Evolutionary conservation across 2,797 vertebrate genomes (phyloP), one percentile per base, ranked within the genome.

Genomic region (Mastacembelus armatus): DNA sequence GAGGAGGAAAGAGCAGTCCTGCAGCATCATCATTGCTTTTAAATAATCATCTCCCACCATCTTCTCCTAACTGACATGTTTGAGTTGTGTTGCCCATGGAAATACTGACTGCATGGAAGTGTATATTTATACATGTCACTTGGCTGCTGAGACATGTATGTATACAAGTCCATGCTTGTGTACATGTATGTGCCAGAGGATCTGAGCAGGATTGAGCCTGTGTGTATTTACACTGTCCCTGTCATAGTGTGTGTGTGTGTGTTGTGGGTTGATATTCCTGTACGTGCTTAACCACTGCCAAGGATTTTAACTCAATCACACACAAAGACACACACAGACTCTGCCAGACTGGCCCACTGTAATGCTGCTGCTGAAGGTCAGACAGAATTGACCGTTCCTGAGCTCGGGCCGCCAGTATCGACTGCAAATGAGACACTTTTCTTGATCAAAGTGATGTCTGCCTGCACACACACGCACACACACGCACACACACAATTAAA

Each of bases 321-420:
- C 10, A 26, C 32, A 18, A 29, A 65, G 24, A 29, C 42, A 50
- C 33, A 26, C 62, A 62, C 11, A 50, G 67, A 62, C 58, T 59
- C 47, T 71, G 77, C 72, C 71, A 86, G 86, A 91, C 88, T 85
- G 85, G 77, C 64, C 73, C 80, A 83, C 85, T 86, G 85, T 89
- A 76, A 79, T 32, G 58, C 83, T 45, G 60, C 73, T 0, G 47
- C 80, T 91, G 93, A 93, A 94, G 92, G 93, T 93, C 93, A 93
- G 82, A 86, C 79, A 39, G 88, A 88, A 93, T 92, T 92, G 92
- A 93, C 89, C 83, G 68, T 38, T 78, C 58, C 67, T 55, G 80
- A 91, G 88, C 85, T 80, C 65, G 18, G 47, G 70, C 67, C 66
- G 38, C 71, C 43, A 29, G 66, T 77, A 86, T 91, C 43, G 92